Evolutionary conservation across 1,140 invertebrate species (phyloP), one percentile per base, ranked within the genome.

Genomic region (Rhizoglyphus robini): DNA sequence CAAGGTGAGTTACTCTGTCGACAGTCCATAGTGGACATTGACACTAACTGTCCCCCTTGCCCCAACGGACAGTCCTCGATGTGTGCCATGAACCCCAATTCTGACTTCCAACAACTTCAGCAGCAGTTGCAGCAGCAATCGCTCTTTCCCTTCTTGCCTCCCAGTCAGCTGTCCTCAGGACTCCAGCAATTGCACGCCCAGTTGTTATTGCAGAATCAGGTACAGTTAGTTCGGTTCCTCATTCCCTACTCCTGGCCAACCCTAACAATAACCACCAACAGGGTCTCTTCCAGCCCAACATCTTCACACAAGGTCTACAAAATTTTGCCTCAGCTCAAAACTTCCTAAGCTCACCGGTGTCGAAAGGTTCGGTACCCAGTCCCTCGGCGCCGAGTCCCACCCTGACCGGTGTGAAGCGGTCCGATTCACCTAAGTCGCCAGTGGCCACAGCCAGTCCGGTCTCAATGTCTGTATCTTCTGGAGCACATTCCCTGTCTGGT

Each of bases 161-260:
- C 23, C 51, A 25, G 15, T 23, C 51, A 54, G 51, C 31, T 25
- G 51, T 23, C 51, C 15, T 32, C 51, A 8, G 36, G 36, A 11
- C 51, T 27, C 23, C 86, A 88, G 70, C 86, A 87, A 69, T 80
- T 87, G 58, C 84, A 85, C 69, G 79, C 84, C 25, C 85, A 86
- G 74, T 84, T 88, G 68, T 84, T 88, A 73, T 76, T 89, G 20
- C 86, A 88, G 73, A 88, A 87, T 79, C 86, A 88, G 82, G 85
- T 87, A 75, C 30, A 25, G 25, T 1, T 32, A 4, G 13, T 23
- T 64, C 31, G 20, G 62, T 23, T 54, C 15, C 2, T 54, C 1
- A 54, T 23, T 30, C 3, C 20, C n/a, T n/a, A n/a, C n/a, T n/a
- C n/a, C n/a, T n/a, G n/a, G n/a, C n/a, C n/a, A n/a, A n/a, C n/a